Conservation (phyloP, 2,888 invertebrate genomes). For the Noctua janthe region DNA sequence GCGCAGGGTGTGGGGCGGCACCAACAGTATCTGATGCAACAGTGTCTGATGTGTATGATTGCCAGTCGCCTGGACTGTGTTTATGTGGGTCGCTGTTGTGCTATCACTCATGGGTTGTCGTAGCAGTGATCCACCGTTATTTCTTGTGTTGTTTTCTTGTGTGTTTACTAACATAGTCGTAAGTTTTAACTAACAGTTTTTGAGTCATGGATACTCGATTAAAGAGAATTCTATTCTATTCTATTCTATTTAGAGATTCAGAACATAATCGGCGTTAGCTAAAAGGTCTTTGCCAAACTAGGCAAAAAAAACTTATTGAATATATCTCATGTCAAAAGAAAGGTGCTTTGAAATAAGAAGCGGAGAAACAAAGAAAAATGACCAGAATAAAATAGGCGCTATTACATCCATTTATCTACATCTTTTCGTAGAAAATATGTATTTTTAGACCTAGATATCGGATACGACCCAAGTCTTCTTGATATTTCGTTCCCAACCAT, state of each 20-base stretch:
- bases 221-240: too few relatives aligned
- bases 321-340: conserved; percentile 6
- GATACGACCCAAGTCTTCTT: background rate
- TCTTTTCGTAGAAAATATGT: background rate
- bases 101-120: too few relatives aligned
- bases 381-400: background rate
- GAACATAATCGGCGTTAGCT: background rate
- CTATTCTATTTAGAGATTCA: background rate
- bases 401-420: background rate
- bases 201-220: too few relatives aligned
- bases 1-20: too few relatives aligned
- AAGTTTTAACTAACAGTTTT: too few relatives aligned
- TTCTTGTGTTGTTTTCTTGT: too few relatives aligned
- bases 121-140: too few relatives aligned
- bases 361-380: background rate
- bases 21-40: too few relatives aligned
- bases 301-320: conserved; percentile 1
- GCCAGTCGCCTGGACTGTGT: too few relatives aligned
- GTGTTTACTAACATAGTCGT: too few relatives aligned
- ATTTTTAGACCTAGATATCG: conserved; percentile 3
- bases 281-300: background rate
- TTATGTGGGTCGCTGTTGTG: too few relatives aligned
- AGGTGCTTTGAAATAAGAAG: conserved; percentile 13
- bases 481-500: conserved; percentile 8
- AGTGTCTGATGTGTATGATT: too few relatives aligned